A percentile compares a stretch with the other conserved stretches of the same genome.
Evolutionary conservation across 2,113 vertebrate genomes (phyloP).

Genomic region (Argyrosomus japonicus): DNA sequence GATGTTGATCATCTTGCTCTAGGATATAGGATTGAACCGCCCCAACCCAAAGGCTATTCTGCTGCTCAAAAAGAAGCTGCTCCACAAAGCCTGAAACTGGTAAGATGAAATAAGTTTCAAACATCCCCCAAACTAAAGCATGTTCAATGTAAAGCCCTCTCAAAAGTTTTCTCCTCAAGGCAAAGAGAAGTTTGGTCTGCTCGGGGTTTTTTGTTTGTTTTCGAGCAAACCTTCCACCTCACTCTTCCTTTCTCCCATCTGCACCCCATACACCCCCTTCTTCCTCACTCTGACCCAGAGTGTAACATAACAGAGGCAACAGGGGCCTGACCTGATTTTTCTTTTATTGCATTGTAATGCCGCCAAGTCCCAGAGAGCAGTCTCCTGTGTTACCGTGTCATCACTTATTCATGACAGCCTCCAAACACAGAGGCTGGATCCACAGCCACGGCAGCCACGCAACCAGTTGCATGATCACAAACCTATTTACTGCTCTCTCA

Average conservation of each 20-base stretch:
- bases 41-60: not conserved
- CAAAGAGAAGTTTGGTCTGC: not conserved
- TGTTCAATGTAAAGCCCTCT: not conserved
- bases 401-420: constrained; percentile 79
- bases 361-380: constrained; percentile 64
- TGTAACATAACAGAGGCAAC: constrained; percentile 55
- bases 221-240: not conserved
- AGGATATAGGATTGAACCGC: not conserved
- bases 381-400: constrained; percentile 75
- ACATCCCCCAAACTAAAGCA: not conserved
- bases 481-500: too few species aligned
- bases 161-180: not conserved
- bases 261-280: not conserved
- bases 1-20: not conserved
- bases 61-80: not conserved
- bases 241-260: not conserved
- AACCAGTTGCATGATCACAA: too few species aligned
- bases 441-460: not conserved
- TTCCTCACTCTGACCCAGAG: constrained; percentile 14
- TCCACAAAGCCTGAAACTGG: not conserved
- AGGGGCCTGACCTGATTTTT: constrained; percentile 77
- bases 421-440: constrained; percentile 56
- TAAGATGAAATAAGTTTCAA: not conserved
- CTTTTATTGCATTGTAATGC: constrained; percentile 78
- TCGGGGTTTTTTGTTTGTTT: not conserved